Conservation (phyloP, 2,113 vertebrate species). For the Daboia siamensis region DNA sequence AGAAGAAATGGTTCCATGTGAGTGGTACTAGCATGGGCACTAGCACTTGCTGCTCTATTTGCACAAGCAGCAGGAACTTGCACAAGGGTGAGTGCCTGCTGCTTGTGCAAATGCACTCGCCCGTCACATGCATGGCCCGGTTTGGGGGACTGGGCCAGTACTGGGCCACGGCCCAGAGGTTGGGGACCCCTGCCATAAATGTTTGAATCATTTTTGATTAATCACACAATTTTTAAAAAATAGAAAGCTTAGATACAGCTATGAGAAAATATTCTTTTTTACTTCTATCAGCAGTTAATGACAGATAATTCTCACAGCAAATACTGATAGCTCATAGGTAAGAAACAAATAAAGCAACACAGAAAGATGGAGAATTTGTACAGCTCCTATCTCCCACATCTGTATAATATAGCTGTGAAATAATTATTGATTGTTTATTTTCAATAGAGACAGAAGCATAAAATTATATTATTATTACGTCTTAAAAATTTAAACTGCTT, state of each 20-base stretch:
- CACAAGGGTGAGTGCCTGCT: accelerated
- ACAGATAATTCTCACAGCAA: background rate
- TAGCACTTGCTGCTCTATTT: background rate
- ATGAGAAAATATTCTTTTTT: background rate
- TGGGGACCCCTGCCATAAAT: background rate
- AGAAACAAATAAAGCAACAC: background rate
- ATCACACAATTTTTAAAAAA: background rate
- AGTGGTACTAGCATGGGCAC: background rate
- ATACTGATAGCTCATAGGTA: background rate
- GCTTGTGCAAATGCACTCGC: background rate
- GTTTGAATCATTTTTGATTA: background rate
- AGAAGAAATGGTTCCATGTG: background rate
- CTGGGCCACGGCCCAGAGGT: background rate
- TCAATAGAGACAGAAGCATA: background rate
- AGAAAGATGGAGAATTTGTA: background rate
- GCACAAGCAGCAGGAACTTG: background rate
- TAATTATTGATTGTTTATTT: background rate
- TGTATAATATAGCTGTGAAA: background rate
- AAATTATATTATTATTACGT: background rate
- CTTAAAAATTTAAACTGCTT: background rate
- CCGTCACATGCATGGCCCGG: accelerated
- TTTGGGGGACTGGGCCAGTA: background rate
- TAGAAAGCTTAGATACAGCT: background rate
- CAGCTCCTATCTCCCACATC: background rate
- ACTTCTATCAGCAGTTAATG: background rate